phyloP scores from a whole-genome alignment of 2,888 invertebrate genomes.

The Apamea crenata region DNA sequence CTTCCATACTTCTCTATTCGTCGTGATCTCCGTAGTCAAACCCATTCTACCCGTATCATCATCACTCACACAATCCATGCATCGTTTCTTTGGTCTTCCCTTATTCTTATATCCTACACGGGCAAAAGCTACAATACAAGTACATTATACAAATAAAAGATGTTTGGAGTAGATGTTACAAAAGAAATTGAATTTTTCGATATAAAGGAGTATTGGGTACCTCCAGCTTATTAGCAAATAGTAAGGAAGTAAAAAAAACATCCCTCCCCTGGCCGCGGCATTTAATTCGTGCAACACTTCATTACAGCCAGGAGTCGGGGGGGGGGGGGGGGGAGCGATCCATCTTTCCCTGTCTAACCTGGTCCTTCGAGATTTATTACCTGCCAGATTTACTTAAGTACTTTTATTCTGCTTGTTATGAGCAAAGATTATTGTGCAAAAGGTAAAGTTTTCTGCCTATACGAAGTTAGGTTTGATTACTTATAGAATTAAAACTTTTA shows the following conservation, averaged over 20 bases:
- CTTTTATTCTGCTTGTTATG: constrained; percentile 73
- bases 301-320: constrained; percentile 52
- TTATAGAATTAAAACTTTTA: background rate
- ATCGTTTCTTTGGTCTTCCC: background rate
- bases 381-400: constrained; percentile 76
- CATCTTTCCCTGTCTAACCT: constrained; percentile 72
- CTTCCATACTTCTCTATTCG: no score
- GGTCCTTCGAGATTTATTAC: constrained; percentile 77
- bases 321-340: constrained; percentile 59
- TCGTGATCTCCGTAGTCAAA: background rate
- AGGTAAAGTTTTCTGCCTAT: constrained; percentile 34
- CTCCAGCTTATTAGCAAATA: background rate
- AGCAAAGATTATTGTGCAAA: constrained; percentile 67
- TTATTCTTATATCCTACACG: background rate
- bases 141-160: background rate
- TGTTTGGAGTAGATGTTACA: no score
- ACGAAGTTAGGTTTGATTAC: background rate
- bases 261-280: background rate
- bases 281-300: constrained; percentile 67
- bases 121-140: background rate
- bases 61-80: background rate
- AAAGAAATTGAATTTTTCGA: no score
- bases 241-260: constrained; percentile 8
- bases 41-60: background rate
- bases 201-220: background rate